Conservation (phyloP, 2,888 invertebrate genomes). For the Drosophila stalkeri region DNA sequence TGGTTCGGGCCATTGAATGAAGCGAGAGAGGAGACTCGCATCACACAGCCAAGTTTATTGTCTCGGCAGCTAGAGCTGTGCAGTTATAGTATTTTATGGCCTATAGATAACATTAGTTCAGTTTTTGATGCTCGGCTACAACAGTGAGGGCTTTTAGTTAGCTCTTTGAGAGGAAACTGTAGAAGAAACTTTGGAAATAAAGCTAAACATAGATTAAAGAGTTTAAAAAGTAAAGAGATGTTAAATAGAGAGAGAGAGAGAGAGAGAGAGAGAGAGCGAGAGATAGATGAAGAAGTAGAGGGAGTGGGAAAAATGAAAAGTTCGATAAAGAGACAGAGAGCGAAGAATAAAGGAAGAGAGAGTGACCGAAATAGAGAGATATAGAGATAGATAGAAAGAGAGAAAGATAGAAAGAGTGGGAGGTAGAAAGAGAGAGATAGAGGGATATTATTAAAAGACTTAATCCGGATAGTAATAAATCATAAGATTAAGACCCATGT, state of each 20-base stretch:
- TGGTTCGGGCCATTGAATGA: not conserved
- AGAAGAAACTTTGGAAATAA: not conserved
- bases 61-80: not conserved
- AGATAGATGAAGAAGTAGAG: not conserved
- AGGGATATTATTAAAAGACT: too few species aligned
- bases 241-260: not conserved
- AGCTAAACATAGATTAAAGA: not conserved
- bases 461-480: too few species aligned
- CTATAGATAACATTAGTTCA: not conserved
- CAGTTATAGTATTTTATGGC: not conserved
- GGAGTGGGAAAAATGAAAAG: not conserved
- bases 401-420: not conserved
- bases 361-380: not conserved
- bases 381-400: not conserved
- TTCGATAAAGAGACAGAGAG: not conserved
- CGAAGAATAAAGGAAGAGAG: not conserved
- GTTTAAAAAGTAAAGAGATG: not conserved
- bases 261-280: not conserved
- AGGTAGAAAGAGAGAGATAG: not conserved
- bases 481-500: too few species aligned
- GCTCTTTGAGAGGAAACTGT: too few species aligned
- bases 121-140: too few species aligned
- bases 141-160: too few species aligned
- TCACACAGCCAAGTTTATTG: not conserved
- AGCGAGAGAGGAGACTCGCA: not conserved